Evolutionary conservation across 2,888 invertebrate genomes (phyloP), one percentile per base, ranked within the genome.

Genomic region (Agriopis aurantiaria): DNA sequence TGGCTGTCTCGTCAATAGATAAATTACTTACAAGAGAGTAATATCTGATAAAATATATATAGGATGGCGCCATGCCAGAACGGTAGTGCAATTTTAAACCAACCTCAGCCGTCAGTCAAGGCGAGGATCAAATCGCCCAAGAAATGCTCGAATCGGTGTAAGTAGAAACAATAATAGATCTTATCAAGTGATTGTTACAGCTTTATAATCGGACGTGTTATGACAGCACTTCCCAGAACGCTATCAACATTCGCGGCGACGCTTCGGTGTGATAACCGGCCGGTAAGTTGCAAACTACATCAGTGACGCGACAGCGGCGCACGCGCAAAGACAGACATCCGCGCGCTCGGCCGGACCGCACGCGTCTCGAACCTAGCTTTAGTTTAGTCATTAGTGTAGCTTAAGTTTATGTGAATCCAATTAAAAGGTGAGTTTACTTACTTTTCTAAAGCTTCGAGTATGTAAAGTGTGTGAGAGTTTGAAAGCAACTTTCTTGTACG

Each of bases 281-380:
- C 79, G 79, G 81, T 82, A 83, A 85, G 87, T 89, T 87, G 91
- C 90, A 85, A 88, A 83, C 82, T 83, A 61, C 68, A 58, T 63
- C 56, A 65, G 80, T 77, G 79, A 79, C 58, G 81, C 76, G 76
- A 76, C 79, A 1, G 51, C 9, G 68, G 73, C 73, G 73, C 66
- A 73, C 69, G 63, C 72, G 75, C 76, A 78, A 73, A 80, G 56
- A 57, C 85, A 87, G 89, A 91, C 86, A 91, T 88, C 89, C 85
- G 82, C 75, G 86, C 89, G 89, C 87, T 75, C 73, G 78, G 49
- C 71, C 79, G 74, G 71, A 72, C 79, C 76, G 79, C 76, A 84
- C 90, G 88, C 82, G 82, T 78, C 80, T 78, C 78, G 55, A 77
- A 71, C 74, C 71, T 76, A 71, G 72, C 69, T 77, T 66, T 75